Evolutionary conservation across 1,140 invertebrate genomes (phyloP).

Genomic region (Fopius arisanus): DNA sequence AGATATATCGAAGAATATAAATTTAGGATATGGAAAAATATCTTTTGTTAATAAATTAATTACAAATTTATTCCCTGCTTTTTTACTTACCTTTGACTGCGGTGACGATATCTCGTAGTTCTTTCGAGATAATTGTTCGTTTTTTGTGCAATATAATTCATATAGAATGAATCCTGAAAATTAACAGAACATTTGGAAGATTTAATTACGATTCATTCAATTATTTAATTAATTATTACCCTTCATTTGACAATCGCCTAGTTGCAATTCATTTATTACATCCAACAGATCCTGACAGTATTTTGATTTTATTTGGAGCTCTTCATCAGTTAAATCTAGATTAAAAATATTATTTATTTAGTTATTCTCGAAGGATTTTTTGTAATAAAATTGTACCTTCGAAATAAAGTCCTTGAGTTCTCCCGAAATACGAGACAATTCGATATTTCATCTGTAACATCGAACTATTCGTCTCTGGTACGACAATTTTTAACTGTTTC

Average conservation of each 20-base stretch:
- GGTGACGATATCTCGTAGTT: not conserved
- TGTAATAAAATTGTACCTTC: too few relatives aligned
- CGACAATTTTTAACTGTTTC: slow-evolving; percentile 39
- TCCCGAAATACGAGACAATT: slow-evolving; percentile 50
- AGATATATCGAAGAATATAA: too few relatives aligned
- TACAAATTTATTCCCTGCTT: not conserved
- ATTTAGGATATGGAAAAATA: not conserved
- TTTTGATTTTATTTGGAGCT: slow-evolving; percentile 46
- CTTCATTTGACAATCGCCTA: slow-evolving; percentile 54
- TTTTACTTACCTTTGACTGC: not conserved
- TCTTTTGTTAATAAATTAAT: not conserved
- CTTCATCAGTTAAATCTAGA: slow-evolving; percentile 49
- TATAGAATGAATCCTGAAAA: slow-evolving; percentile 52
- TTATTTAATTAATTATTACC: slow-evolving; percentile 42
- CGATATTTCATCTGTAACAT: slow-evolving; percentile 49
- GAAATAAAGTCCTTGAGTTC: slow-evolving; percentile 42
- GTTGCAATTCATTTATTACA: slow-evolving; percentile 43
- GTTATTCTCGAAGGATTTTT: too few relatives aligned
- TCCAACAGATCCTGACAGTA: slow-evolving; percentile 50
- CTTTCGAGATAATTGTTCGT: slow-evolving; percentile 42
- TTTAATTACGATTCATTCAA: slow-evolving; percentile 19
- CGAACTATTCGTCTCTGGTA: slow-evolving; percentile 47
- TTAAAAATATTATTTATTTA: slow-evolving; percentile 18
- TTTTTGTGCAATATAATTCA: slow-evolving; percentile 49
- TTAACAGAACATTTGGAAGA: slow-evolving; percentile 25